Evolutionary conservation across 2,888 invertebrate species (phyloP), one percentile per base, ranked within the genome.

Genomic region (Lasioglossum calceatum): DNA sequence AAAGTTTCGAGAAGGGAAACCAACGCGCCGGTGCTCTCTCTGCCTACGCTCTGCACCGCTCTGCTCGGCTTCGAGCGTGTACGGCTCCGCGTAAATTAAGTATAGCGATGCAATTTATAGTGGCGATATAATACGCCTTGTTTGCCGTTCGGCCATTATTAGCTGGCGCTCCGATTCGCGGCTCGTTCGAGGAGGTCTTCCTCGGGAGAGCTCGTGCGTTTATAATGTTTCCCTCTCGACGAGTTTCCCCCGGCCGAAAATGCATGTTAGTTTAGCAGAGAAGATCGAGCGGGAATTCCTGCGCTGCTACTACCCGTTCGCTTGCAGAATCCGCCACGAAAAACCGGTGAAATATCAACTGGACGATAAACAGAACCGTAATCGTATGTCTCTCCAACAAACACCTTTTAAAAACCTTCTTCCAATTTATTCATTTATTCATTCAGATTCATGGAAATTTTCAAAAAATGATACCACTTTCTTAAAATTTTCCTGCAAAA

Each of bases 131-230:
- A 93, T 92, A 91, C 89, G 87, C 81, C 86, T 90, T 90, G 91
- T 92, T 92, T 92, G 88, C 90, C 90, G 88, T 90, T 92, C 81
- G 88, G 88, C 90, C 88, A 85, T 92, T 92, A 91, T 92, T 92
- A 92, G 88, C 87, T 87, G 88, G 86, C 77, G 80, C 84, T 77
- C 77, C 84, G 81, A 87, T 87, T 82, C 87, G 86, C 78, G 86
- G 82, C 80, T 86, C 79, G 85, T 82, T 89, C 81, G 73, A 88
- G 82, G 73, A 39, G 79, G 70, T 81, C 81, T 81, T 85, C 77
- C 67, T 61, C 78, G 39, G n/a, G 79, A 84, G 81, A 82, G 75
- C 73, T 77, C 77, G 82, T 74, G 70, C 85, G 85, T 74, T 80
- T 77, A 82, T 86, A 86, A 85, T 74, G 85, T 82, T 86, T 79